A percentile compares a stretch with the other conserved stretches of the same genome.
phyloP scores from a whole-genome alignment of 2,888 invertebrate species.

The Drosophila austrosaltans region DNA sequence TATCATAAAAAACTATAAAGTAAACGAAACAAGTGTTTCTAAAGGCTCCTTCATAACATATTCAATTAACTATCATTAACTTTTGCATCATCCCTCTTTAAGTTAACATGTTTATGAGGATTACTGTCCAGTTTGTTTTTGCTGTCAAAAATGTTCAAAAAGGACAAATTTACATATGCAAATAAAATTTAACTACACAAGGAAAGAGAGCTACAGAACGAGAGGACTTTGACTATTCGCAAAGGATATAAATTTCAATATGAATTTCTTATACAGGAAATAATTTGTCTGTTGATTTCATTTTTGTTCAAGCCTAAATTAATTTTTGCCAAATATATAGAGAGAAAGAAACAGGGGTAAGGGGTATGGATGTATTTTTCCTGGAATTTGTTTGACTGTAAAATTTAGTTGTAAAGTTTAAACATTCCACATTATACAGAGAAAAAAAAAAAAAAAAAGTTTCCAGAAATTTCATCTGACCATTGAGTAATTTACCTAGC shows the following conservation, averaged over 20 bases:
- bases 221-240: constrained; percentile 1
- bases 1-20: too few species aligned
- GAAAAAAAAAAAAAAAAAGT: background rate
- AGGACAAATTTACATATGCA: constrained; percentile 37
- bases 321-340: constrained; percentile 32
- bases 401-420: background rate
- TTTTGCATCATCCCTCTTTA: background rate
- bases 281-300: constrained; percentile 15
- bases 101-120: background rate
- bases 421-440: background rate
- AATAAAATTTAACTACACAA: constrained; percentile 16
- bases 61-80: too few species aligned
- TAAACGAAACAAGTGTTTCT: too few species aligned
- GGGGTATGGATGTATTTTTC: background rate
- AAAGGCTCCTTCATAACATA: too few species aligned
- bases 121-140: constrained; percentile 3
- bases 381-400: constrained; percentile 4
- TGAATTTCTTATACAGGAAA: constrained; percentile 40
- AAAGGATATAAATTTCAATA: constrained; percentile 2
- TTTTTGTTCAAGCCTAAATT: constrained; percentile 1
- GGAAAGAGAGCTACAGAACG: background rate
- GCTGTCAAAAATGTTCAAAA: constrained; percentile 12
- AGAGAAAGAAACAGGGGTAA: background rate
- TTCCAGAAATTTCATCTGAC: background rate
- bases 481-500: constrained; percentile 1